These are phyloP conservation scores for Notiomystis cincta DNA, from an alignment of 2,113 vertebrate species.

Conservation along the genomic window DNA sequence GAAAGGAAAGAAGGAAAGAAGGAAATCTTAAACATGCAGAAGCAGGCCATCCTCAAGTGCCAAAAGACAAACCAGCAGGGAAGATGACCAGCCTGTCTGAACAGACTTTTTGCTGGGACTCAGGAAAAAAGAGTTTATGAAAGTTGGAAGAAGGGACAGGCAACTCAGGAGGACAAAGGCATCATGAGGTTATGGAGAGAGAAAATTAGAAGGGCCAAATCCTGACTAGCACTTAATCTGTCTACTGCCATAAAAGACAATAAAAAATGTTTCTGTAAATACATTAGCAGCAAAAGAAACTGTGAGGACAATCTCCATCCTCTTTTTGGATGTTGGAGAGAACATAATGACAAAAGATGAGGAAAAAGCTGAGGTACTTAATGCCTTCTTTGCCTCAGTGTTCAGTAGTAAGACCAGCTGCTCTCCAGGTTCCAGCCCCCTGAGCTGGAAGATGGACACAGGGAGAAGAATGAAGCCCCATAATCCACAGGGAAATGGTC, in stretches of 20 bases:
- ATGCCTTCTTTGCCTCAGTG: background rate
- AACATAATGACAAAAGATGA: background rate
- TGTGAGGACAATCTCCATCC: background rate
- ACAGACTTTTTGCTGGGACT: background rate
- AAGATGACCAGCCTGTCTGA: background rate
- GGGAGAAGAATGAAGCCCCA: background rate
- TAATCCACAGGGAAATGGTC: background rate
- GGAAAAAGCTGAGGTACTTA: background rate
- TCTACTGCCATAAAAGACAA: background rate
- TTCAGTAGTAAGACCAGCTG: background rate
- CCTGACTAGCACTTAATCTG: background rate
- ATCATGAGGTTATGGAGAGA: background rate
- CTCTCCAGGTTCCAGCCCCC: background rate
- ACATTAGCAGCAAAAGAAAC: background rate
- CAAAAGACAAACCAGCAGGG: background rate
- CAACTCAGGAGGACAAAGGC: background rate
- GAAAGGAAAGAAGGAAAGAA: background rate
- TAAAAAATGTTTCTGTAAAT: background rate
- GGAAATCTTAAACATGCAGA: background rate
- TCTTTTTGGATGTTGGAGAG: accelerated
- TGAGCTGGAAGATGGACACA: background rate
- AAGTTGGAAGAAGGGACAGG: background rate
- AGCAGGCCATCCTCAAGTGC: background rate
- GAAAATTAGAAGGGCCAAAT: background rate
- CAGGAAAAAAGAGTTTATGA: background rate